These are phyloP conservation scores for Nansenia antarctica DNA, from an alignment of 2,113 vertebrate species.

Conservation along the genomic window DNA sequence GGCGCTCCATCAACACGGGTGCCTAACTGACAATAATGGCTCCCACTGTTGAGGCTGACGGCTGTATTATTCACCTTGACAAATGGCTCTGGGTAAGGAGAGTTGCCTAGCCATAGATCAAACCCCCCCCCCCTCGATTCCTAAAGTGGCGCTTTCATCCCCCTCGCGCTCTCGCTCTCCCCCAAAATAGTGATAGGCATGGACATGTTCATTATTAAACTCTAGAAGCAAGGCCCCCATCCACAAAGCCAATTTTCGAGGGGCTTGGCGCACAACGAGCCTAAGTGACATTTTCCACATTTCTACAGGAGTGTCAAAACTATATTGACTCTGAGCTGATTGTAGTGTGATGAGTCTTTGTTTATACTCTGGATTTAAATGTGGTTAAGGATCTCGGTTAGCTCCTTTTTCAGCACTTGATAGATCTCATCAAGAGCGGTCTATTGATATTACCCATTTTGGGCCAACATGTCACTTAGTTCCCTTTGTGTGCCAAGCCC, in stretches of 20 bases:
- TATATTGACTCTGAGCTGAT: too few relatives aligned
- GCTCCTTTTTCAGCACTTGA: too few relatives aligned
- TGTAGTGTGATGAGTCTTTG: too few relatives aligned
- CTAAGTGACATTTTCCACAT: too few relatives aligned
- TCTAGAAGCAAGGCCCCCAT: conserved; percentile 47
- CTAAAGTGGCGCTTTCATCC: conserved; percentile 5
- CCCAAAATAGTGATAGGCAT: conserved; percentile 18
- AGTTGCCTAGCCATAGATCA: conserved; percentile 47
- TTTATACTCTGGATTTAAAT: too few relatives aligned
- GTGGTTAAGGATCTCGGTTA: too few relatives aligned
- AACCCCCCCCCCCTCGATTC: conserved; percentile 46
- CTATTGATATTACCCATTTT: too few relatives aligned
- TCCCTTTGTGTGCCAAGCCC: too few relatives aligned
- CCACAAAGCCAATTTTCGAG: conserved; percentile 49
- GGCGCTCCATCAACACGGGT: conserved; percentile 48
- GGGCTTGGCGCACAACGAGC: too few relatives aligned
- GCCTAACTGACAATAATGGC: conserved; percentile 40
- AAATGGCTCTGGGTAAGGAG: conserved; percentile 51
- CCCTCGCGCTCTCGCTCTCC: conserved; percentile 39
- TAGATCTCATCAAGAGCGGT: too few relatives aligned
- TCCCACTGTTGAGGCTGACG: conserved; percentile 62
- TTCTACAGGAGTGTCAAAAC: too few relatives aligned
- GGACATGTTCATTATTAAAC: conserved; percentile 55
- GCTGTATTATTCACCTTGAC: conserved; percentile 72
- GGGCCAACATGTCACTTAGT: too few relatives aligned